Evolutionary conservation across 2,797 vertebrate genomes (phyloP), one percentile per base, ranked within the genome.

Genomic region (Chelidonichthys spinosus): DNA sequence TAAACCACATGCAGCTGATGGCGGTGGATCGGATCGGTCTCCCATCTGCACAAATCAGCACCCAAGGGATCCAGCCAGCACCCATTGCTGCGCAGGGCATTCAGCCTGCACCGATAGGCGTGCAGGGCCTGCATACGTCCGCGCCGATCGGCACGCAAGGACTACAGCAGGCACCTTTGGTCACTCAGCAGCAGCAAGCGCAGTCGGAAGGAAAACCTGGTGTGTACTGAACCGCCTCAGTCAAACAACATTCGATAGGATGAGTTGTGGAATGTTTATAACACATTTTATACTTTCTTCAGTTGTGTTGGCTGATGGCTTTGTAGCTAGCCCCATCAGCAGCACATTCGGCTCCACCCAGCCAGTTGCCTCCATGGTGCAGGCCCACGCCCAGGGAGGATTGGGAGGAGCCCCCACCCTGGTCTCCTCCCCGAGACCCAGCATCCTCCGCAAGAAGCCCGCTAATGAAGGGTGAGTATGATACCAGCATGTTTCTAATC

Each of bases 1-100:
- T 99, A 15, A 99, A 99, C 87, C 97, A 95, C 88, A 99, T 99
- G 98, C 98, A 99, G 92, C 91, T 99, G 87, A 99, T 99, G 97
- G 95, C 97, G 0, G 97, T 99, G 4, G 98, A 99, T 85, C 97
- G 98, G 71, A 97, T 98, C 37, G 97, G 97, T 35, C 96, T 98
- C 69, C 96, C 97, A 43, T 96, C 98, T 0, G 95, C 97, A 0
- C 97, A 98, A 37, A 97, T 99, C 92, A 92, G 95, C 14, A 95
- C 97, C 0, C 97, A 98, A 73, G 97, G 97, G 43, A 97, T 99
- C 83, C 98, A 99, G 88, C 95, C 96, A 0, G 95, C 96, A 0
- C 95, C 97, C 2, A 97, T 99, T 70, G 71, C 93, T 0, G 92
- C 97, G 0, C 98, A 98, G 85, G 96, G 97, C 5, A 97, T 99